Percentiles rank a stretch among this genome's conserved stretches.
Evolutionary conservation across 1,140 invertebrate genomes (phyloP).

Genomic region (Drosophila bipectinata): DNA sequence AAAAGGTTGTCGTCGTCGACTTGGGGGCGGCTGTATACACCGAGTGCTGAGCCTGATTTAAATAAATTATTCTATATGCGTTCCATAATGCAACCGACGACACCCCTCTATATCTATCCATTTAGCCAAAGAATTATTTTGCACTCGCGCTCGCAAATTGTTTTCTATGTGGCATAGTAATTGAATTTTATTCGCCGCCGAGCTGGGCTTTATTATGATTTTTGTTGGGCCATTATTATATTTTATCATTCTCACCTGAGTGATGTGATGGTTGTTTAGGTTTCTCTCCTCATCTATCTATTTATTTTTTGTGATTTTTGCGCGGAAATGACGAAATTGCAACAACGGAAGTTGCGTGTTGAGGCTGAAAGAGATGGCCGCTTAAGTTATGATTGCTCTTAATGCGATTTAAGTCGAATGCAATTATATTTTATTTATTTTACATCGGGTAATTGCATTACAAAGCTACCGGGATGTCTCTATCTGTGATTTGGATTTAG

Average conservation of each 20-base stretch:
- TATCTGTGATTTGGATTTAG: constrained; percentile 36
- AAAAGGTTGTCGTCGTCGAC: constrained; percentile 70
- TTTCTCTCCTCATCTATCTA: not conserved
- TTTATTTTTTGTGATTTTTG: constrained; percentile 20
- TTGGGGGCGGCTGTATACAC: constrained; percentile 52
- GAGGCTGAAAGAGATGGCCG: constrained; percentile 29
- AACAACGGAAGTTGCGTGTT: constrained; percentile 75
- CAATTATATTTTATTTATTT: constrained; percentile 27
- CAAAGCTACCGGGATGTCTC: constrained; percentile 12
- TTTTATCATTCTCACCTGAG: constrained; percentile 62
- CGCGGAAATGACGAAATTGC: constrained; percentile 78
- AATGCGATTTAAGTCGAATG: constrained; percentile 63
- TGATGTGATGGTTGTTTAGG: constrained; percentile 28
- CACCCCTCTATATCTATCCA: constrained; percentile 1
- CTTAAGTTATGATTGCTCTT: constrained; percentile 69
- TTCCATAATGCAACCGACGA: constrained; percentile 53
- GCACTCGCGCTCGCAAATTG: constrained; percentile 45
- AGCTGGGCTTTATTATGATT: constrained; percentile 37
- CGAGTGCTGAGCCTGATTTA: constrained; percentile 66
- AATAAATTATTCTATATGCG: constrained; percentile 81
- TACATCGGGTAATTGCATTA: constrained; percentile 62
- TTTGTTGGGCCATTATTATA: constrained; percentile 20
- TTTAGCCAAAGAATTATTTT: constrained; percentile 42
- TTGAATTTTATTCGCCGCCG: constrained; percentile 52
- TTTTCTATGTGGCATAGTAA: constrained; percentile 55